phyloP scores from a whole-genome alignment of 2,888 invertebrate genomes.

The Ashinkailepas kermadecensis region DNA sequence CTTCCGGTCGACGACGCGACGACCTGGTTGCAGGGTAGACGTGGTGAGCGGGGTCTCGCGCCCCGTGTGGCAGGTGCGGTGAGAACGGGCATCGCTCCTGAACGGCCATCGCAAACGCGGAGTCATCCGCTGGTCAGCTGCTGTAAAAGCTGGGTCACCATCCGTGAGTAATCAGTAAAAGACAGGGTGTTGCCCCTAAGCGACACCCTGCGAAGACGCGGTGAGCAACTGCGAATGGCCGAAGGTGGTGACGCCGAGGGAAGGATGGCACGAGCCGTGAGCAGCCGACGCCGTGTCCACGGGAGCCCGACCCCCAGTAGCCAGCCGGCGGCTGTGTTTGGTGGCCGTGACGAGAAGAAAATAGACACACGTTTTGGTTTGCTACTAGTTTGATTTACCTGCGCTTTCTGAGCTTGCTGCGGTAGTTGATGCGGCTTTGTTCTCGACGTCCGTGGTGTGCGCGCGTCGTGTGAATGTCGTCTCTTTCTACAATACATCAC shows the following conservation, averaged over 20 bases:
- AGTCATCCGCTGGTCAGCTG: too few relatives aligned
- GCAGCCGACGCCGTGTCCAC: background rate
- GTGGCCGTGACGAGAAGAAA: background rate
- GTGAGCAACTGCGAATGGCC: too few relatives aligned
- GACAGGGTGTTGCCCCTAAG: too few relatives aligned
- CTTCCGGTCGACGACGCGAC: too few relatives aligned
- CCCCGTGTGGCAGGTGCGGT: too few relatives aligned
- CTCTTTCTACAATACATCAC: conserved; percentile 17
- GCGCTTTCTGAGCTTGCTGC: conserved; percentile 11
- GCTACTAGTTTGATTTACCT: background rate
- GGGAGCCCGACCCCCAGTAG: background rate
- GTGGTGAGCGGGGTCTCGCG: background rate
- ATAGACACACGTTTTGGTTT: background rate
- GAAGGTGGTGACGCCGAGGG: background rate
- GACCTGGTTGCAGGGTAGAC: background rate
- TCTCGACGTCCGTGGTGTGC: background rate
- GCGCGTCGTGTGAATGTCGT: background rate
- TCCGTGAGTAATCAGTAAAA: too few relatives aligned
- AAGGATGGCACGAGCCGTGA: background rate
- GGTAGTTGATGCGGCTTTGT: background rate
- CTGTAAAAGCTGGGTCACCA: too few relatives aligned
- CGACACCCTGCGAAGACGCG: too few relatives aligned
- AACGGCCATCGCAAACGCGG: too few relatives aligned
- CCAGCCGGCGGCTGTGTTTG: background rate
- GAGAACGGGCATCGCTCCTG: too few relatives aligned